Evolutionary conservation across 1,140 invertebrate genomes (phyloP).

Genomic region (Zaprionus inermis): DNA sequence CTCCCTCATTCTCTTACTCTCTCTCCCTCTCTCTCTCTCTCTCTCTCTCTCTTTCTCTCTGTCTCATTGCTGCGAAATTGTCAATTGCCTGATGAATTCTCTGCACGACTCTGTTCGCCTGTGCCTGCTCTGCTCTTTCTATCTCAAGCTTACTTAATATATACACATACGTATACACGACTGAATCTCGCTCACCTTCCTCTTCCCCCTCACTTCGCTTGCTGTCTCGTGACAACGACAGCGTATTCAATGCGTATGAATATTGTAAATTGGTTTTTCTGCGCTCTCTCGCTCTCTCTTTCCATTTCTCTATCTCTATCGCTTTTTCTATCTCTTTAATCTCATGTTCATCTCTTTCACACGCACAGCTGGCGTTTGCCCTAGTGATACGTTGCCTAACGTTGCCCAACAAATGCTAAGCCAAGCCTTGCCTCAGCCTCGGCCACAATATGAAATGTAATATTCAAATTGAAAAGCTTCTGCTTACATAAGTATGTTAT

Average conservation of each 20-base stretch:
- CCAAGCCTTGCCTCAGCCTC: slow-evolving; percentile 48
- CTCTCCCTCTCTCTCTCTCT: not conserved
- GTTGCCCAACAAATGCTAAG: slow-evolving; percentile 71
- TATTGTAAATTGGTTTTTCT: slow-evolving; percentile 33
- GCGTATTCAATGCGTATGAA: slow-evolving; percentile 1
- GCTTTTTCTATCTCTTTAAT: slow-evolving; percentile 40
- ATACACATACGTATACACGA: not conserved
- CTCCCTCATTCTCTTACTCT: slow-evolving; percentile 3
- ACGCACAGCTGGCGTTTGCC: slow-evolving; percentile 78
- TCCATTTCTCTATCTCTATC: slow-evolving; percentile 14
- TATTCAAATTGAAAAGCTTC: slow-evolving; percentile 75
- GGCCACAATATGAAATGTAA: slow-evolving; percentile 66
- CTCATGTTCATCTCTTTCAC: slow-evolving; percentile 60
- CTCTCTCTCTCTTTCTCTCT: not conserved
- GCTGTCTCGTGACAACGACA: slow-evolving; percentile 4
- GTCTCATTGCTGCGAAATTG: slow-evolving; percentile 56
- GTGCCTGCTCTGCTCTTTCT: slow-evolving; percentile 2
- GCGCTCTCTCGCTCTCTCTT: slow-evolving; percentile 31
- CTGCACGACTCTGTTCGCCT: slow-evolving; percentile 58
- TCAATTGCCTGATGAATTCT: slow-evolving; percentile 62
- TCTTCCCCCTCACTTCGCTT: slow-evolving; percentile 9
- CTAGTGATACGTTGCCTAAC: slow-evolving; percentile 74
- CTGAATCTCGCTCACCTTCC: slow-evolving; percentile 34
- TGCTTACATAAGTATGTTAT: slow-evolving; percentile 51
- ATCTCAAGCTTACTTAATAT: slow-evolving; percentile 13